phyloP scores from a whole-genome alignment of 2,797 vertebrate genomes.

The Diceros bicornis region DNA sequence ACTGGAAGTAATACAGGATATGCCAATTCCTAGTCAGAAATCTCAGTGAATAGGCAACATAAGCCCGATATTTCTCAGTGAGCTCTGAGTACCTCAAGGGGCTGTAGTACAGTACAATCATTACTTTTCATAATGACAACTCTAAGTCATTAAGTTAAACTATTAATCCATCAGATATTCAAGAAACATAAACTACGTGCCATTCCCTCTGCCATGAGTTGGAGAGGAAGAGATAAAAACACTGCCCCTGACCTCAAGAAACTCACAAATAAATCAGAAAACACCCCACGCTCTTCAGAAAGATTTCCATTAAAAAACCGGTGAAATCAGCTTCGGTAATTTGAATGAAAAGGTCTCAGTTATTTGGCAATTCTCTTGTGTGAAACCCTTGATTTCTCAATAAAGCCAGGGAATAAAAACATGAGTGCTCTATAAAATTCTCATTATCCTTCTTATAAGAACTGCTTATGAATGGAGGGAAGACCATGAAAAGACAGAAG shows the following conservation, averaged over 20 bases:
- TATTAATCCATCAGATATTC: neutral
- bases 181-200: neutral
- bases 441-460: neutral
- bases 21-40: neutral
- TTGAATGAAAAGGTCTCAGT: neutral
- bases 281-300: neutral
- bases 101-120: neutral
- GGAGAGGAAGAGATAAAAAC: conserved; percentile 3
- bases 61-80: neutral
- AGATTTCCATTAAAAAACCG: conserved; percentile 7
- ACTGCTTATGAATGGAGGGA: neutral
- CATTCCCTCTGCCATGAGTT: neutral
- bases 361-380: conserved; percentile 11
- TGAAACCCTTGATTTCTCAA: conserved; percentile 49
- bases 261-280: neutral
- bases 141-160: neutral
- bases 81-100: neutral
- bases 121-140: neutral
- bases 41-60: neutral
- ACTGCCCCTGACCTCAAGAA: neutral
- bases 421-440: neutral
- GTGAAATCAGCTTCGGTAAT: neutral
- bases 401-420: neutral
- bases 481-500: neutral
- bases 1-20: neutral